These are phyloP conservation scores for Candidula unifasciata DNA, from an alignment of 2,888 invertebrate species.

Conservation along the genomic window DNA sequence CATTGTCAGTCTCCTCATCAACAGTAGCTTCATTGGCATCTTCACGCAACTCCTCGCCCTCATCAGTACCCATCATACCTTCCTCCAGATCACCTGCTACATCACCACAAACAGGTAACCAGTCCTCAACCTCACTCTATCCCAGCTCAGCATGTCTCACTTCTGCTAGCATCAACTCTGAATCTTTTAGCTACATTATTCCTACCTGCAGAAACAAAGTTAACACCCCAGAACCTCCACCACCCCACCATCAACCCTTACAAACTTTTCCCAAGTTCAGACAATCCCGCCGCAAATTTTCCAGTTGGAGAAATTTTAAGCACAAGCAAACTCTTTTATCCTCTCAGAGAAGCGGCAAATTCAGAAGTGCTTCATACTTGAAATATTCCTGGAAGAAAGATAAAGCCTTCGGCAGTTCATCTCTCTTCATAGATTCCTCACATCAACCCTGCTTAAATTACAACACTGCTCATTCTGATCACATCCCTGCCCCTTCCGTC, in stretches of 20 bases:
- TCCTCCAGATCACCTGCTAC: not conserved
- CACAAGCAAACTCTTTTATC: not conserved
- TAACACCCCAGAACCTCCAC: not conserved
- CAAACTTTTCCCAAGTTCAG: not conserved
- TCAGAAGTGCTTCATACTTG: not conserved
- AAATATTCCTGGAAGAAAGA: not conserved
- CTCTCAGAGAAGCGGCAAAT: not conserved
- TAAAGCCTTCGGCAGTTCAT: not conserved
- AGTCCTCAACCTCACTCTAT: not conserved
- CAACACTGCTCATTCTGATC: not conserved
- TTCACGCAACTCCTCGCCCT: not conserved
- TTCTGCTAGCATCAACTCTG: not conserved
- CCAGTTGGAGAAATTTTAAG: too few species aligned
- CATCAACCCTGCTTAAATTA: not conserved
- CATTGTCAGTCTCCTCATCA: constrained; percentile 15
- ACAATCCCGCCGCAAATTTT: not conserved
- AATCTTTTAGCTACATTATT: not conserved
- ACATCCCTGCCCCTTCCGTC: not conserved
- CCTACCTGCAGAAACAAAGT: not conserved
- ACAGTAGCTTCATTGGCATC: constrained; percentile 28
- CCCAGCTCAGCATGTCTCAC: not conserved
- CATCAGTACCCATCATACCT: too few species aligned
- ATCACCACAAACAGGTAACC: not conserved
- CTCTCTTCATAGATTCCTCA: not conserved
- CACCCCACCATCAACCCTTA: not conserved